Percentiles rank a stretch among this genome's conserved stretches.
These are phyloP conservation scores for Cecropterus lyciades DNA, from an alignment of 1,140 invertebrate species.

Conservation along the genomic window DNA sequence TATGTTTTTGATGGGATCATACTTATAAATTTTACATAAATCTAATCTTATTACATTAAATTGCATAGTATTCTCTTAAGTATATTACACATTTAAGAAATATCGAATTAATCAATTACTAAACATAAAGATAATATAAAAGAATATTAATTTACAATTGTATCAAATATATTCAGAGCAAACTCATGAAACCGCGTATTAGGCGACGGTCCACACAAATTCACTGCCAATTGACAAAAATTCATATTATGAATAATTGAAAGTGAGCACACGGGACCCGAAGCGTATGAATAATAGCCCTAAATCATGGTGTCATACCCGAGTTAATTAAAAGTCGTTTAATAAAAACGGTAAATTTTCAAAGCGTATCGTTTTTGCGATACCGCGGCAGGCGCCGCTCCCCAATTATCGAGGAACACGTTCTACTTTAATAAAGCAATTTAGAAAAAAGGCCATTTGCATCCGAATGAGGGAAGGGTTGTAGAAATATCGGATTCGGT, in stretches of 20 bases:
- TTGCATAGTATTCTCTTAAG: no score
- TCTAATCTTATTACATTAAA: no score
- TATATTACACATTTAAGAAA: no score
- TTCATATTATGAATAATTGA: slow-evolving; percentile 36
- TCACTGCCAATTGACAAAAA: slow-evolving; percentile 31
- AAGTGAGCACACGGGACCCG: slow-evolving; percentile 20
- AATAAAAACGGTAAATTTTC: slow-evolving; percentile 33
- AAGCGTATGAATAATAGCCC: slow-evolving; percentile 25
- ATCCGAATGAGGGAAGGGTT: slow-evolving; percentile 63
- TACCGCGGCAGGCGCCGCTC: slow-evolving; percentile 28
- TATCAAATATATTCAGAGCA: background rate
- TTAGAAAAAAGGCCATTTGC: slow-evolving; percentile 72
- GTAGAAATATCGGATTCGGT: slow-evolving; percentile 30
- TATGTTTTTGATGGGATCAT: no score
- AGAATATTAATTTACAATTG: background rate
- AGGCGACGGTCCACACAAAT: background rate
- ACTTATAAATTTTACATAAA: no score
- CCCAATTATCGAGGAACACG: slow-evolving; percentile 71
- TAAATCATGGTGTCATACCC: slow-evolving; percentile 29
- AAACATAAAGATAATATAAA: no score
- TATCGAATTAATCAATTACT: no score
- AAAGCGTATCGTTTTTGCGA: slow-evolving; percentile 33
- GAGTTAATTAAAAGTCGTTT: slow-evolving; percentile 37
- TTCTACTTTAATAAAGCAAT: slow-evolving; percentile 76
- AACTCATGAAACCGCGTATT: slow-evolving; percentile 1